Percentiles rank a stretch among this genome's conserved stretches.
Conservation (phyloP, 2,888 invertebrate genomes). For the Anoncus sp. region DNA sequence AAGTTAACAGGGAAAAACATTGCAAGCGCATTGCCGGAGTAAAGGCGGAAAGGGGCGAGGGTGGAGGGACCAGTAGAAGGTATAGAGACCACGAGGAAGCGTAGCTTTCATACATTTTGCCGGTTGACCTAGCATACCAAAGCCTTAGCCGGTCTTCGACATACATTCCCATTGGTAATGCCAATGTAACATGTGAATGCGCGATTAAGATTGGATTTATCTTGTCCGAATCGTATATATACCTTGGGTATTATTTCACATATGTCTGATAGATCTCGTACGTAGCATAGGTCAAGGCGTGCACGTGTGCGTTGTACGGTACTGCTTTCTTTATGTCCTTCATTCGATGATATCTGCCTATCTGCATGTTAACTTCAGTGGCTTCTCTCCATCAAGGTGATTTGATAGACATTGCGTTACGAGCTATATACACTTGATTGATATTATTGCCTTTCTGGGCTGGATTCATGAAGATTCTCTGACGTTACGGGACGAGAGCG, state of each 20-base stretch:
- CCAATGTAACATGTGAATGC: neutral
- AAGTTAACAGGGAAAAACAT: slow-evolving; percentile 56
- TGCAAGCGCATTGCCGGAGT: slow-evolving; percentile 50
- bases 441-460: slow-evolving; percentile 4
- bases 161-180: neutral
- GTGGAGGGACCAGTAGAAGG: too few relatives aligned
- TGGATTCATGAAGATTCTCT: too few relatives aligned
- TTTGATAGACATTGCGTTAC: slow-evolving; percentile 69
- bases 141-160: neutral
- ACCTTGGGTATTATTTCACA: neutral
- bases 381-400: slow-evolving; percentile 76
- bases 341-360: slow-evolving; percentile 62
- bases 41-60: too few relatives aligned
- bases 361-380: slow-evolving; percentile 75
- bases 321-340: slow-evolving; percentile 21
- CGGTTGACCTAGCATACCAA: slow-evolving; percentile 41
- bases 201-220: slow-evolving; percentile 48
- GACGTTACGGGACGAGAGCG: too few relatives aligned
- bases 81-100: slow-evolving; percentile 35
- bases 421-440: slow-evolving; percentile 48
- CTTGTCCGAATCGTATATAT: slow-evolving; percentile 34
- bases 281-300: slow-evolving; percentile 76
- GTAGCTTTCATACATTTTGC: slow-evolving; percentile 32
- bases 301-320: slow-evolving; percentile 60
- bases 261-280: slow-evolving; percentile 55